These are phyloP conservation scores for Halichondria panicea DNA, from an alignment of 37 sponge, comb jelly and placozoan genomes.

Conservation along the genomic window DNA sequence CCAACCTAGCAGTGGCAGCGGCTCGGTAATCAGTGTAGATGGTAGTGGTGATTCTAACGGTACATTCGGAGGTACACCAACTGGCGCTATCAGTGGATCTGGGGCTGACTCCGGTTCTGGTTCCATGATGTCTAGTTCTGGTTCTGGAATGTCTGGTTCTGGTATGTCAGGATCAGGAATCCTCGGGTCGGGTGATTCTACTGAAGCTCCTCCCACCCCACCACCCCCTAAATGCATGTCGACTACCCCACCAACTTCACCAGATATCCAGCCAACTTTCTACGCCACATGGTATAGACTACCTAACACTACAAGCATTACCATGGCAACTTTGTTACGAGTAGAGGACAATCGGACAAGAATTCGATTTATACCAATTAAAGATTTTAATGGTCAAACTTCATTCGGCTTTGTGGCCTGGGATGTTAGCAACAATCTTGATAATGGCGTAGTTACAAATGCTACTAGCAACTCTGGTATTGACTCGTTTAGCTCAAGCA, in stretches of 20 bases:
- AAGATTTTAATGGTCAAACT: slow-evolving; percentile 67
- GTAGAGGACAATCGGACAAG: slow-evolving; percentile 45
- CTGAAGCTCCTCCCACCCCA: not conserved
- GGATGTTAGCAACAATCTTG: slow-evolving; percentile 64
- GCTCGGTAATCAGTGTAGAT: not conserved
- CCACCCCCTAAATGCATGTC: slow-evolving; percentile 19
- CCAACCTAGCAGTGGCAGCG: not conserved
- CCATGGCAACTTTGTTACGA: slow-evolving; percentile 58
- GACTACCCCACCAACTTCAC: not conserved
- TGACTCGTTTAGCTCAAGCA: slow-evolving; percentile 70
- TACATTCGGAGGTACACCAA: not conserved
- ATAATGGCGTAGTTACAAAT: slow-evolving; percentile 62
- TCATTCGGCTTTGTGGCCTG: slow-evolving; percentile 74
- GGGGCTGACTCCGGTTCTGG: not conserved
- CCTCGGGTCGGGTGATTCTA: not conserved
- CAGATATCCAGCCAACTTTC: slow-evolving; percentile 17
- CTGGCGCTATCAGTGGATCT: not conserved
- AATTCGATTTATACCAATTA: slow-evolving; percentile 71
- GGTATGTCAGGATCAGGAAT: slow-evolving; percentile 19
- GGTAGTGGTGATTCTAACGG: not conserved
- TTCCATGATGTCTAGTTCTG: not conserved
- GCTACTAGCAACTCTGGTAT: slow-evolving; percentile 38
- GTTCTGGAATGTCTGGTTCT: slow-evolving; percentile 29
- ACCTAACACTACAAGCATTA: slow-evolving; percentile 22
- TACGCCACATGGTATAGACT: slow-evolving; percentile 69